Base-by-base conservation (phyloP, 2,797 vertebrate genomes). In the Coccyzus lansbergi region DNA sequence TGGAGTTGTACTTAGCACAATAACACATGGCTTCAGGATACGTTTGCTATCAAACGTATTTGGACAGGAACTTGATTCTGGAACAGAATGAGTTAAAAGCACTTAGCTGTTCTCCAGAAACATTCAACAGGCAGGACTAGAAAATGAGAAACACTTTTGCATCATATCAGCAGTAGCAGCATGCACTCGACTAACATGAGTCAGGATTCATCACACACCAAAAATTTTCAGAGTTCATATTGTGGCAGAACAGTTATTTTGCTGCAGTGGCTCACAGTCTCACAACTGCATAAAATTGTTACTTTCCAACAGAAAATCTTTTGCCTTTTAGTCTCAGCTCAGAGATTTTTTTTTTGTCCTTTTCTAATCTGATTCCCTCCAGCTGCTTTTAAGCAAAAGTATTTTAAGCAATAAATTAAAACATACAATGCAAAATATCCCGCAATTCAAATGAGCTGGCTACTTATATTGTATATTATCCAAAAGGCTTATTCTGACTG, bases 391-490 rank as follows among this genome's bases (percentile, higher is more conserved):
- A 86, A 79, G 56, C 38, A 84, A 34, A 86, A 68, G 75, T 84
- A 86, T 69, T 76, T 93, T 77, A 74, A 87, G 60, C 11, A 83
- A 65, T 90, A 91, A 78, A 92, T 76, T 51, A 62, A 92, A 90
- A 65, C 21, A 33, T 12, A 58, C 34, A 90, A 59, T 40, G 33
- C 20, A 88, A 86, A 91, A 75, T 63, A 88, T 48, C 20, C 14
- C n/a, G 22, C 40, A 76, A 86, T 72, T 88, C 38, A 78, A 86
- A 67, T 31, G 14, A 84, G 8, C 5, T 72, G 55, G 34, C 74
- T 93, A 81, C 63, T 58, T 63, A n/a, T 11, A 36, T 7, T 10
- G 15, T 13, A 1, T 22, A 12, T 42, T 90, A 65, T 59, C 38
- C 70, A 79, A 88, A 86, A 78, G 19, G 25, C 36, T 90, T 67